Conservation (phyloP, 1,140 invertebrate species). For the Drosophila subobscura region DNA sequence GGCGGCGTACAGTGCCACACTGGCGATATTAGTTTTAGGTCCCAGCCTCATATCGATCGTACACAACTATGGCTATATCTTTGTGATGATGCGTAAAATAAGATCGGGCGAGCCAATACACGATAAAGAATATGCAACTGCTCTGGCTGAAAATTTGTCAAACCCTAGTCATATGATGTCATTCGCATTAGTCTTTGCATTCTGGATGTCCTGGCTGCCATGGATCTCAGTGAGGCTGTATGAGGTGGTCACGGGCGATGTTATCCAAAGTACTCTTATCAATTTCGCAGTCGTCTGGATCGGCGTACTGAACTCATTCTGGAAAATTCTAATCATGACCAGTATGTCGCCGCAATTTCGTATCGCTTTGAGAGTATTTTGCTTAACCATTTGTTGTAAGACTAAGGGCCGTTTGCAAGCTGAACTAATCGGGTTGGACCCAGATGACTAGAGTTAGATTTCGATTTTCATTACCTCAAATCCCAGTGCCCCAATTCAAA, state of each 20-base stretch:
- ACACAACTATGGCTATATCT: slow-evolving; percentile 97
- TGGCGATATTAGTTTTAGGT: slow-evolving; percentile 94
- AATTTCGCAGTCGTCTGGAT: slow-evolving; percentile 97
- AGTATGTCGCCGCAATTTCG: slow-evolving; percentile 95
- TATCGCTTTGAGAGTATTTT: slow-evolving; percentile 92
- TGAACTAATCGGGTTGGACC: slow-evolving; percentile 92
- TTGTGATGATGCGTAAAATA: slow-evolving; percentile 93
- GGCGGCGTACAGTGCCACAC: slow-evolving; percentile 95
- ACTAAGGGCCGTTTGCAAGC: slow-evolving; percentile 90
- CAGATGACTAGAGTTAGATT: slow-evolving; percentile 88
- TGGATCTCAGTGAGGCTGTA: slow-evolving; percentile 90
- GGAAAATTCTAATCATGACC: slow-evolving; percentile 96
- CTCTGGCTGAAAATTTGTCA: slow-evolving; percentile 93
- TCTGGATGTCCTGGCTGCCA: slow-evolving; percentile 96
- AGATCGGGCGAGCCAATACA: slow-evolving; percentile 92
- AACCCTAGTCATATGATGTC: slow-evolving; percentile 98
- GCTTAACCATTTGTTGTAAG: slow-evolving; percentile 94
- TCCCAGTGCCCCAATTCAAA: slow-evolving; percentile 15
- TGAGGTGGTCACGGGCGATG: slow-evolving; percentile 85
- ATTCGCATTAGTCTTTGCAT: slow-evolving; percentile 94
- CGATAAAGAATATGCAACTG: slow-evolving; percentile 96
- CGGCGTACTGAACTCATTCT: slow-evolving; percentile 96
- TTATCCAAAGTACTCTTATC: slow-evolving; percentile 91
- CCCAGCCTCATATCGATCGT: slow-evolving; percentile 96
- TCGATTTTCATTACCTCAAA: slow-evolving; percentile 52